A percentile compares a stretch with the other conserved stretches of the same genome.
phyloP scores from a whole-genome alignment of 2,888 invertebrate genomes.

The Ecdyonurus torrentis region DNA sequence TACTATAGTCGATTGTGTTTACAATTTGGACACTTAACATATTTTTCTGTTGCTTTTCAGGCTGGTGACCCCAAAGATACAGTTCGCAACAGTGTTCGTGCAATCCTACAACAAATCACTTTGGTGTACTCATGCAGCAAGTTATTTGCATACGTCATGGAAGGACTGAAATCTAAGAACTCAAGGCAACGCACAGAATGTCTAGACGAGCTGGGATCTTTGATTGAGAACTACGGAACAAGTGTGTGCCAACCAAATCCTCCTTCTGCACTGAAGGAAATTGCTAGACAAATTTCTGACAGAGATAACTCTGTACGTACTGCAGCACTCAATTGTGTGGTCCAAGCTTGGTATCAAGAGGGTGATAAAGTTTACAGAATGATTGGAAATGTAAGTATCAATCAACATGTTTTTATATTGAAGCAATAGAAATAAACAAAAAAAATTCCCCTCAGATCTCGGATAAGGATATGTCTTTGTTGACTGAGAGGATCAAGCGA shows the following conservation, averaged over 20 bases:
- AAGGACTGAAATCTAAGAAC: constrained; percentile 92
- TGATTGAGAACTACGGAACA: constrained; percentile 74
- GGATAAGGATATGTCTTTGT: constrained; percentile 83
- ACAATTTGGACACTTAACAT: background rate
- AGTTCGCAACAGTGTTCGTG: constrained; percentile 75
- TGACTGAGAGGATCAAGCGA: constrained; percentile 93
- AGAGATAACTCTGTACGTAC: constrained; percentile 90
- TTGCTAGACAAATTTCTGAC: constrained; percentile 90
- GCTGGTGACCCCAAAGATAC: constrained; percentile 94
- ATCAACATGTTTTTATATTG: constrained; percentile 4
- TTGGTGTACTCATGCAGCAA: constrained; percentile 77
- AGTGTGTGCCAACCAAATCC: constrained; percentile 68
- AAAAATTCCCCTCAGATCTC: constrained; percentile 41
- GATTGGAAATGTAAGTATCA: constrained; percentile 64
- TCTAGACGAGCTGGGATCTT: constrained; percentile 72
- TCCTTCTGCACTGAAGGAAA: constrained; percentile 64
- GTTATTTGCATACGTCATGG: constrained; percentile 79
- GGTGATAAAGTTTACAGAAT: constrained; percentile 85
- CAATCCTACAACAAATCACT: constrained; percentile 68
- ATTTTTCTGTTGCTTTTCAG: constrained; percentile 25
- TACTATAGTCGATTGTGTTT: background rate
- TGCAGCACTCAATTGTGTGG: constrained; percentile 86
- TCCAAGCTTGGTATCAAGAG: constrained; percentile 75
- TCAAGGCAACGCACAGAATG: constrained; percentile 93
- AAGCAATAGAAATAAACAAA: constrained; percentile 2